These are phyloP conservation scores for Tragelaphus buxtoni DNA, from an alignment of 2,113 vertebrate species.

Conservation along the genomic window DNA sequence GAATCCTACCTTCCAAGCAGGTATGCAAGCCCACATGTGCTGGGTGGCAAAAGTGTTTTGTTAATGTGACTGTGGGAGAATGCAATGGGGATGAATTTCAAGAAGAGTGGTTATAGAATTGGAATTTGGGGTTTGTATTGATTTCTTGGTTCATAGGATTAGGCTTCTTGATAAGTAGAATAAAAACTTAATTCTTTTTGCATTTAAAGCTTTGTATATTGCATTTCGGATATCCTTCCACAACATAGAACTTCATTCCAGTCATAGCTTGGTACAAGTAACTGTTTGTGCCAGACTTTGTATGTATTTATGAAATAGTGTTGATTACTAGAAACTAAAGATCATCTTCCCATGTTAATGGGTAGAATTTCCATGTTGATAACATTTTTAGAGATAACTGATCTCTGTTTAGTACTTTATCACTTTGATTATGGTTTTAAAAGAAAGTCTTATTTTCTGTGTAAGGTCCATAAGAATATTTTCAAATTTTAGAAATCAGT, in stretches of 20 bases:
- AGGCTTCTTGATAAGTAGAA: neutral
- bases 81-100: neutral
- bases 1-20: slow-evolving; percentile 92
- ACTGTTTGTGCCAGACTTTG: neutral
- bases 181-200: neutral
- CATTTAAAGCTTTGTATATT: neutral
- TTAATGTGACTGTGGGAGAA: neutral
- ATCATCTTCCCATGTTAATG: neutral
- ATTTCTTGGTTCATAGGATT: neutral
- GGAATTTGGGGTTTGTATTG: neutral
- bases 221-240: neutral
- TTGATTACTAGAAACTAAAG: neutral
- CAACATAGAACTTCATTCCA: neutral
- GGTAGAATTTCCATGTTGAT: neutral
- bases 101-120: neutral
- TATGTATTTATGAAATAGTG: neutral
- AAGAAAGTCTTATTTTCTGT: neutral
- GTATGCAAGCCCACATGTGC: slow-evolving; percentile 72
- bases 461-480: neutral
- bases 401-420: neutral
- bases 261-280: neutral
- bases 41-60: neutral
- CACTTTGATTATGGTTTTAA: neutral
- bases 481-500: slow-evolving; percentile 15
- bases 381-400: neutral